Conservation (phyloP, 2,113 vertebrate genomes). For the Butorides virescens region DNA sequence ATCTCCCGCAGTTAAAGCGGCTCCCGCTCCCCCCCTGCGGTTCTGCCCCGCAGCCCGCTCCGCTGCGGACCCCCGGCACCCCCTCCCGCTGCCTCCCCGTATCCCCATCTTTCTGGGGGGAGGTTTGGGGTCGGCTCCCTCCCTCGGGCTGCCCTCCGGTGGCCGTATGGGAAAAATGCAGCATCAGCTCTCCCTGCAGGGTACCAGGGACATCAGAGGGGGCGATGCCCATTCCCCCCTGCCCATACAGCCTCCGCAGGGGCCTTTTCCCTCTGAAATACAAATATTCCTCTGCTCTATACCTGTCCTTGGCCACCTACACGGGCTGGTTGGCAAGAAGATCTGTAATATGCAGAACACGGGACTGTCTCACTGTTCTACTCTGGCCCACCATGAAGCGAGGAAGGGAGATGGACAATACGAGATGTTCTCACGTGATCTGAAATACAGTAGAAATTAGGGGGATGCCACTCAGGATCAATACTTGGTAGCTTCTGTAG, state of each 20-base stretch:
- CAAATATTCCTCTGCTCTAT: neutral
- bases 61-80: neutral
- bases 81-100: neutral
- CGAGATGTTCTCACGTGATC: neutral
- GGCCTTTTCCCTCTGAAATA: neutral
- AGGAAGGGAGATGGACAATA: neutral
- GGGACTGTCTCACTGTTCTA: neutral
- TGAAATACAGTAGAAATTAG: neutral
- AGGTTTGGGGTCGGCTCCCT: constrained; percentile 11
- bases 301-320: neutral
- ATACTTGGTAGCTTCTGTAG: neutral
- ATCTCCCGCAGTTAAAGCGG: neutral
- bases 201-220: neutral
- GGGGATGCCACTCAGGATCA: neutral
- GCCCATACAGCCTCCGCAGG: neutral
- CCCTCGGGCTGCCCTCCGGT: constrained; percentile 76
- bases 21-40: neutral
- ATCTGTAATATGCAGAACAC: neutral
- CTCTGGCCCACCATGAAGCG: neutral
- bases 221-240: neutral
- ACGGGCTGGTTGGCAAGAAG: neutral
- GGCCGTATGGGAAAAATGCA: constrained; percentile 46
- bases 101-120: neutral
- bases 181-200: neutral
- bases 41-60: neutral